Conservation (phyloP, 2,888 invertebrate species). For the Buathra laborator region DNA sequence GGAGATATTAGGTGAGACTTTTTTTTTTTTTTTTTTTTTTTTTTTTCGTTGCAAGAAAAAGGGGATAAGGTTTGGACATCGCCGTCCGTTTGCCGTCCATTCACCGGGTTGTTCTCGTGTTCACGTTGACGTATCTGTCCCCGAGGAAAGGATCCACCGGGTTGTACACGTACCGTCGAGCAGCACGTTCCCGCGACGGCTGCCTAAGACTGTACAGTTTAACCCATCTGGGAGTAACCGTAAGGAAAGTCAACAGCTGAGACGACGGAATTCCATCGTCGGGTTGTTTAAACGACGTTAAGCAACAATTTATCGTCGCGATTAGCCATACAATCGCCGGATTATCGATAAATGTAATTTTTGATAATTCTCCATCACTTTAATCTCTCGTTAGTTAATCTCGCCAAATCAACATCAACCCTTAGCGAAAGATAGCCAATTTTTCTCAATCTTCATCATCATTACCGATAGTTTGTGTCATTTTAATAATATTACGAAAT, state of each 20-base stretch:
- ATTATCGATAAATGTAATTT: not conserved
- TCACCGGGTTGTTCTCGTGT: slow-evolving; percentile 50
- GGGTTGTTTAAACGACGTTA: slow-evolving; percentile 65
- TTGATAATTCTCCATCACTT: not conserved
- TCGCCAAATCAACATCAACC: no score
- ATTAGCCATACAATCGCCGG: not conserved
- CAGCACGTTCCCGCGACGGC: slow-evolving; percentile 25
- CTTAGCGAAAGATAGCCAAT: no score
- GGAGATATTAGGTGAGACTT: not conserved
- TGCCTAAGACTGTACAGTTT: slow-evolving; percentile 7
- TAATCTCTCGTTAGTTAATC: not conserved
- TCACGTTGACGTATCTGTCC: slow-evolving; percentile 84
- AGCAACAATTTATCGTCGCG: not conserved
- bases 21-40: slow-evolving; percentile 3
- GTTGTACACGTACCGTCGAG: slow-evolving; percentile 67
- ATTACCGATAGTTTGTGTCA: no score
- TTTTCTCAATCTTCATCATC: no score
- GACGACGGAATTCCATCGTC: slow-evolving; percentile 77
- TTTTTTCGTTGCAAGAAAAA: slow-evolving; percentile 32
- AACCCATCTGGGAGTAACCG: slow-evolving; percentile 11
- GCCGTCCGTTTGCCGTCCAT: slow-evolving; percentile 57
- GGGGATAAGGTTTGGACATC: slow-evolving; percentile 69
- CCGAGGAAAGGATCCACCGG: slow-evolving; percentile 79
- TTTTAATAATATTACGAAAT: no score
- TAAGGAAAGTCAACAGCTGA: slow-evolving; percentile 53